A percentile compares a stretch with the other conserved stretches of the same genome.
These are phyloP conservation scores for Otis tarda DNA, from an alignment of 2,113 vertebrate species.

Conservation along the genomic window DNA sequence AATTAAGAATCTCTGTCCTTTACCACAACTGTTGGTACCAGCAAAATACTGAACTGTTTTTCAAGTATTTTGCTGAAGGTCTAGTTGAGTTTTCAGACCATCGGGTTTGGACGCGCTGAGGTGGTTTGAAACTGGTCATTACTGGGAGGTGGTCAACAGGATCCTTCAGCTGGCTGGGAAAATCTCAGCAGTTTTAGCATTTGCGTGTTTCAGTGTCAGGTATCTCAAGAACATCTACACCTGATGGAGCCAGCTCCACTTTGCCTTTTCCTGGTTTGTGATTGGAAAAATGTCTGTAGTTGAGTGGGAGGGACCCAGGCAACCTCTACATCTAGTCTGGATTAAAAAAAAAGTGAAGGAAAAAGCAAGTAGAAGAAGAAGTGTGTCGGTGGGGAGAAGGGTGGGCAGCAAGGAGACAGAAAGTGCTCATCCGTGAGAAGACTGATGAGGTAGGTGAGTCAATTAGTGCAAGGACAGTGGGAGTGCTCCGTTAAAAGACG, in stretches of 20 bases:
- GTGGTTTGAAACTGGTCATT: not conserved
- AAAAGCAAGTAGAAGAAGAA: not conserved
- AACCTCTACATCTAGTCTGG: not conserved
- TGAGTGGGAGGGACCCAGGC: not conserved
- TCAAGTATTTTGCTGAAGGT: not conserved
- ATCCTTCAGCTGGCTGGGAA: not conserved
- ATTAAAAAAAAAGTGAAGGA: not conserved
- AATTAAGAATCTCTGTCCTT: not conserved
- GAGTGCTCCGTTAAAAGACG: not conserved
- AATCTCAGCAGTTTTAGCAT: not conserved
- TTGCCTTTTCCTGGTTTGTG: not conserved
- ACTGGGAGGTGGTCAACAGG: not conserved
- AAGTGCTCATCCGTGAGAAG: not conserved
- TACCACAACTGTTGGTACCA: not conserved
- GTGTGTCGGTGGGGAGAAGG: not conserved
- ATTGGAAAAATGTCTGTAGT: not conserved
- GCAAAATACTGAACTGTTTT: not conserved
- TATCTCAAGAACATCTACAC: not conserved
- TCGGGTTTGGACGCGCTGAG: not conserved
- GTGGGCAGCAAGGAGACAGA: not conserved
- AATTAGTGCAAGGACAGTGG: not conserved
- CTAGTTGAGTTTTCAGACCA: not conserved
- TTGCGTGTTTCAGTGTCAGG: not conserved
- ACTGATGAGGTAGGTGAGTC: not conserved
- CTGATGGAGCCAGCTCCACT: accelerated